phyloP scores from a whole-genome alignment of 2,797 vertebrate species.

The Bufotes viridis region DNA sequence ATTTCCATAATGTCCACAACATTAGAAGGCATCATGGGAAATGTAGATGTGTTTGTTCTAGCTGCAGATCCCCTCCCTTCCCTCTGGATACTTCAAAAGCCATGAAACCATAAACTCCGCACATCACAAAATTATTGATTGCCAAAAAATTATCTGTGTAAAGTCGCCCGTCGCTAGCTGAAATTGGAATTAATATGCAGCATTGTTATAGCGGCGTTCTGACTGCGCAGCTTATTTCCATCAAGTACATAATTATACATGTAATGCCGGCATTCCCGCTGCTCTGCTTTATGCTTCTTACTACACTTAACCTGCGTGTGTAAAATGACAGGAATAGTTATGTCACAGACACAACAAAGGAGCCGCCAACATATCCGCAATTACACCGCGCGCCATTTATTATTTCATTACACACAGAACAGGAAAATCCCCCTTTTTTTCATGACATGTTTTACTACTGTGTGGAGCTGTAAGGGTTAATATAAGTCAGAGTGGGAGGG shows the following conservation, averaged over 20 bases:
- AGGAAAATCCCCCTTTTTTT: background rate
- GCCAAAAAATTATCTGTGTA: background rate
- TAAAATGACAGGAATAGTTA: too few relatives aligned
- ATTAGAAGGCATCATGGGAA: background rate
- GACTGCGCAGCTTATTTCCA: conserved; percentile 38
- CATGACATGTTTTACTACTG: background rate
- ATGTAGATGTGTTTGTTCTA: background rate
- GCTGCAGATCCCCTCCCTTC: too few relatives aligned
- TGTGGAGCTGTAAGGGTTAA: background rate
- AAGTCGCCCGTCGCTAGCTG: conserved; percentile 26
- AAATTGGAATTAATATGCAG: conserved; percentile 43
- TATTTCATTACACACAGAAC: background rate
- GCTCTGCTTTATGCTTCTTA: conserved; percentile 28
- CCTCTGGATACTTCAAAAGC: background rate
- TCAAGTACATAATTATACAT: conserved; percentile 52
- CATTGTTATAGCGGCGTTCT: conserved; percentile 32
- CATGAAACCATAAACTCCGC: background rate
- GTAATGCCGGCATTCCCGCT: conserved; percentile 7
- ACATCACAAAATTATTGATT: conserved; percentile 39
- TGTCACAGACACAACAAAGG: conserved; percentile 16
- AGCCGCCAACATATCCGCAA: background rate
- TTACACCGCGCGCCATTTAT: conserved; percentile 5
- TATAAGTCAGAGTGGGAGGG: background rate
- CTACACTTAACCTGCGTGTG: conserved; percentile 46
- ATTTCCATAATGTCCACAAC: background rate